Base-by-base conservation (phyloP, 1,140 invertebrate species). In the Drosophila fuyamai region DNA sequence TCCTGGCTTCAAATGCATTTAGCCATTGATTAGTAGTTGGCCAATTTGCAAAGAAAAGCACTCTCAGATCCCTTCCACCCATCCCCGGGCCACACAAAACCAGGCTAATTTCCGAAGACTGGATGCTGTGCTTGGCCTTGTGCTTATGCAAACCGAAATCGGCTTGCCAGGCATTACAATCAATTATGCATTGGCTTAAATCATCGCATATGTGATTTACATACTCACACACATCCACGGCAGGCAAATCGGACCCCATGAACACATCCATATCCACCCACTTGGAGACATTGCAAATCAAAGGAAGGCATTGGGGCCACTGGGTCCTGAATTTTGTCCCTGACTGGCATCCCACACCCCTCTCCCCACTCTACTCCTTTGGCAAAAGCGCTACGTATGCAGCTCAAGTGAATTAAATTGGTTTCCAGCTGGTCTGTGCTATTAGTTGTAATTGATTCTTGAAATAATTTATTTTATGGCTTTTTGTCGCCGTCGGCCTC, bases 361-460 rank as follows among this genome's bases (percentile, higher is more conserved):
- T n/a, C 14, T 8, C 1, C 27, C 5, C 9, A 12, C 16, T 18
- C 1, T 18, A 18, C 18, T 38, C 32, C 14, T 53, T 53, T 36
- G 32, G 14, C 32, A 16, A 53, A 12, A n/a, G 32, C 50, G 14
- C 38, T 18, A 29, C 14, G 55, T 61, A 54, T 66, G 72, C 60
- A 55, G 50, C 76, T 77, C 78, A 65, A 72, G 67, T 81, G 78
- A 81, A 81, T 81, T 77, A 68, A 81, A 81, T 81, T 81, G 78
- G 76, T 81, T 81, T 77, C 72, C 78, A 81, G 80, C 73, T 81
- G 79, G 78, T 77, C 78, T 77, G 72, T 81, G 67, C 78, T 81
- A 81, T 81, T 81, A 81, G 78, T 81, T 81, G 79, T 81, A 81
- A 81, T 81, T 81, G 79, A 77, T 81, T 81, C 73, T 73, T 80